Evolutionary conservation across 2,888 invertebrate species (phyloP).

Genomic region (Fragum sueziense): DNA sequence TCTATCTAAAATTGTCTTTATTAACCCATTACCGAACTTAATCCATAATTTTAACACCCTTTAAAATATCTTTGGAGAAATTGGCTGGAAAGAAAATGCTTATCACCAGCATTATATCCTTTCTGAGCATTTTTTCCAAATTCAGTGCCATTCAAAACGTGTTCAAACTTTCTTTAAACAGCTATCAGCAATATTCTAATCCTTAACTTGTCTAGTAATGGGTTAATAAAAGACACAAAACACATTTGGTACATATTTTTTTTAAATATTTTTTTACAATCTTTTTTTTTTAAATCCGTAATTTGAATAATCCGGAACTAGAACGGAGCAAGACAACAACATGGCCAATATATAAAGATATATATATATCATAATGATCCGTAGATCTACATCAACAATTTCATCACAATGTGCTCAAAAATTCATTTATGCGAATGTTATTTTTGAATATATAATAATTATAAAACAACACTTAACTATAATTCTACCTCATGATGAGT

Average conservation of each 20-base stretch:
- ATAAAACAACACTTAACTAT: slow-evolving; percentile 39
- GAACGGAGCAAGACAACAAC: slow-evolving; percentile 22
- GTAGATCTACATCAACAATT: slow-evolving; percentile 38
- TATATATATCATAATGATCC: slow-evolving; percentile 16
- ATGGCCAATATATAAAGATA: slow-evolving; percentile 19
- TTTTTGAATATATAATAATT: slow-evolving; percentile 23
- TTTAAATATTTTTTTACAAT: not conserved
- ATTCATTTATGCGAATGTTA: slow-evolving; percentile 51
- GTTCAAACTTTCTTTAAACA: too few species aligned
- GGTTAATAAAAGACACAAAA: slow-evolving; percentile 19
- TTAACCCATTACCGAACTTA: too few species aligned
- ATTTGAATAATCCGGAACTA: slow-evolving; percentile 9
- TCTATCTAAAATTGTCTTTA: slow-evolving; percentile 9
- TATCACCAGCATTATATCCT: too few species aligned
- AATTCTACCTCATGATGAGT: slow-evolving; percentile 40
- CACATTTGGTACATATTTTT: not conserved
- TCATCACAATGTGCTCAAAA: slow-evolving; percentile 49
- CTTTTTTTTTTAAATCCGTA: not conserved
- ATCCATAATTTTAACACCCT: too few species aligned
- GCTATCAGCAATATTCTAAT: too few species aligned
- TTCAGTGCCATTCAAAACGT: too few species aligned
- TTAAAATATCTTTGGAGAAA: too few species aligned
- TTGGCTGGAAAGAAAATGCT: too few species aligned
- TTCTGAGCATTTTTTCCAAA: too few species aligned
- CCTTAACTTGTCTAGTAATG: too few species aligned